Conservation (phyloP, 2,888 invertebrate genomes). For the Chrysodeixis includens region DNA sequence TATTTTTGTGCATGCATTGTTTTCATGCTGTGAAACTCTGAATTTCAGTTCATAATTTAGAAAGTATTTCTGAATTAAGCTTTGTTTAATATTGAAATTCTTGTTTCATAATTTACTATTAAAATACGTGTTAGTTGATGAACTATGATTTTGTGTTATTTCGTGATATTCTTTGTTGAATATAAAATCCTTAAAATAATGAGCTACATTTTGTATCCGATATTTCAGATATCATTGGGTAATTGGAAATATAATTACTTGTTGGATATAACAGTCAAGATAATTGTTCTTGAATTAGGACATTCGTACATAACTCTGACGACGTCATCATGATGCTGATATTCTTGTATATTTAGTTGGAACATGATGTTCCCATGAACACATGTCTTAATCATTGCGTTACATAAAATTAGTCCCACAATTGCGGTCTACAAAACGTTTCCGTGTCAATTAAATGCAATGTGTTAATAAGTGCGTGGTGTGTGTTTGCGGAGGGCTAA, state of each 20-base stretch:
- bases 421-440: conserved; percentile 40
- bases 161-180: too few relatives aligned
- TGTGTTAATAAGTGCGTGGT: conserved; percentile 64
- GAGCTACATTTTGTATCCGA: too few relatives aligned
- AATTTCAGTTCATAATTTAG: conserved; percentile 17
- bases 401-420: conserved; percentile 22
- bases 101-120: neutral
- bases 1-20: conserved; percentile 34
- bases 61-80: neutral
- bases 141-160: neutral
- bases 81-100: conserved; percentile 4
- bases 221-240: too few relatives aligned
- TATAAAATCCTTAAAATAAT: too few relatives aligned
- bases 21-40: conserved; percentile 24
- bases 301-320: too few relatives aligned
- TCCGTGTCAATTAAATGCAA: conserved; percentile 44
- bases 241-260: too few relatives aligned
- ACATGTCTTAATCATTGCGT: too few relatives aligned
- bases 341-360: too few relatives aligned
- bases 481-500: conserved; percentile 64
- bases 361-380: too few relatives aligned
- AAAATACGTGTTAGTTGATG: neutral
- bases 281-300: too few relatives aligned
- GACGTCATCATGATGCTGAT: too few relatives aligned
- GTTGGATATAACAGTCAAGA: too few relatives aligned